Conservation (phyloP, 2,797 vertebrate genomes). For the Acanthurus lineatus region DNA sequence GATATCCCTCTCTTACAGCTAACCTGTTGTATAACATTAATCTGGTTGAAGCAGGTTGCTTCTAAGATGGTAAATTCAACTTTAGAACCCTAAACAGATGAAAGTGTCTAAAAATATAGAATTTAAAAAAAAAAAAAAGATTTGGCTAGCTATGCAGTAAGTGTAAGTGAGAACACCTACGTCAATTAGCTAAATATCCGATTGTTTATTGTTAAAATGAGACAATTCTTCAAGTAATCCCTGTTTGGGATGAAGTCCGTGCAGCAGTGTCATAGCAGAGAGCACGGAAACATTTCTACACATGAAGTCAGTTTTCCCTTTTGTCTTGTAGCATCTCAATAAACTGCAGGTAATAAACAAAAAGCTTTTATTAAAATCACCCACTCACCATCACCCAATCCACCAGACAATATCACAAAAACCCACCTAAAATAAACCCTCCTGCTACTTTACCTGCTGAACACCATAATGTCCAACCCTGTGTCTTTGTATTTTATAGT, state of each 20-base stretch:
- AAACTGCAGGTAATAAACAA: constrained; percentile 54
- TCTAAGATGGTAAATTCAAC: no score
- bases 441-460: constrained; percentile 18
- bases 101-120: no score
- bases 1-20: not conserved
- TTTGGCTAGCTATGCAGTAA: not conserved
- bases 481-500: not conserved
- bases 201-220: not conserved
- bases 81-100: no score
- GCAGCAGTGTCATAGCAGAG: not conserved
- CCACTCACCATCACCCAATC: constrained; percentile 44
- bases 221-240: not conserved
- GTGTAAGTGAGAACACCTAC: not conserved
- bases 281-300: not conserved
- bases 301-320: constrained; percentile 7
- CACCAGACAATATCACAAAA: constrained; percentile 47
- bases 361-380: constrained; percentile 58
- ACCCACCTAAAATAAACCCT: constrained; percentile 15
- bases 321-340: constrained; percentile 17
- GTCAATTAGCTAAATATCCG: not conserved
- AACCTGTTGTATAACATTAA: not conserved
- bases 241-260: not conserved
- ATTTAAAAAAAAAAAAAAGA: no score
- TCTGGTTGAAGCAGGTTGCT: no score
- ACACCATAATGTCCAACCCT: not conserved